These are phyloP conservation scores for Patella depressa DNA, from an alignment of 2,888 invertebrate species.

Conservation along the genomic window DNA sequence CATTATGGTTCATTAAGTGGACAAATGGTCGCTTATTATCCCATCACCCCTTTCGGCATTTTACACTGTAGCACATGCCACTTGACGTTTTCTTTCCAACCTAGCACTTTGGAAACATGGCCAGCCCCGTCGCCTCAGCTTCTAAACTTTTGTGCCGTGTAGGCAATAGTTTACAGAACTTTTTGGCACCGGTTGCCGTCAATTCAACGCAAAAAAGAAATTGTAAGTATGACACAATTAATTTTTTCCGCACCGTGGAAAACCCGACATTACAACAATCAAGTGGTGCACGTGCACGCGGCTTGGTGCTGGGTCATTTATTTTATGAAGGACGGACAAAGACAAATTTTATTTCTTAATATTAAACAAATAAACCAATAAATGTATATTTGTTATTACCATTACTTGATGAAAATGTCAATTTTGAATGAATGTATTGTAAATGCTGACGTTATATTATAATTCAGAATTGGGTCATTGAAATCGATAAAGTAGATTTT, in stretches of 20 bases:
- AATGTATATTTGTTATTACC: no score
- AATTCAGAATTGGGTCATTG: no score
- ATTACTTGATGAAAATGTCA: no score
- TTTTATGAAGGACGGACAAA: slow-evolving; percentile 3
- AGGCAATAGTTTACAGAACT: slow-evolving; percentile 51
- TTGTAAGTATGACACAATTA: slow-evolving; percentile 58
- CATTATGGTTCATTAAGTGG: no score
- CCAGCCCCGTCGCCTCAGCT: slow-evolving; percentile 56
- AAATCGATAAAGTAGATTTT: no score
- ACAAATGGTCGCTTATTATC: neutral
- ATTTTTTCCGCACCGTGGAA: neutral
- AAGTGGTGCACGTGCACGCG: neutral
- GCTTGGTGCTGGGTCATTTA: neutral
- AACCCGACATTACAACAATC: neutral
- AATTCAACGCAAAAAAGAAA: slow-evolving; percentile 55
- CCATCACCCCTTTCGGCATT: slow-evolving; percentile 9
- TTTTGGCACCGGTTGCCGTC: slow-evolving; percentile 54
- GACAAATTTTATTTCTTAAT: neutral
- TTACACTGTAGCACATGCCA: slow-evolving; percentile 17
- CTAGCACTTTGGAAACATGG: slow-evolving; percentile 49
- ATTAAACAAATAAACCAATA: no score
- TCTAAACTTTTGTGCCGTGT: slow-evolving; percentile 56
- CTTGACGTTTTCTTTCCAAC: slow-evolving; percentile 42
- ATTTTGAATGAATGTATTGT: no score
- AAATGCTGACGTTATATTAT: no score